Base-by-base conservation (phyloP, 2,113 vertebrate genomes). In the Planiliza haematocheilus region DNA sequence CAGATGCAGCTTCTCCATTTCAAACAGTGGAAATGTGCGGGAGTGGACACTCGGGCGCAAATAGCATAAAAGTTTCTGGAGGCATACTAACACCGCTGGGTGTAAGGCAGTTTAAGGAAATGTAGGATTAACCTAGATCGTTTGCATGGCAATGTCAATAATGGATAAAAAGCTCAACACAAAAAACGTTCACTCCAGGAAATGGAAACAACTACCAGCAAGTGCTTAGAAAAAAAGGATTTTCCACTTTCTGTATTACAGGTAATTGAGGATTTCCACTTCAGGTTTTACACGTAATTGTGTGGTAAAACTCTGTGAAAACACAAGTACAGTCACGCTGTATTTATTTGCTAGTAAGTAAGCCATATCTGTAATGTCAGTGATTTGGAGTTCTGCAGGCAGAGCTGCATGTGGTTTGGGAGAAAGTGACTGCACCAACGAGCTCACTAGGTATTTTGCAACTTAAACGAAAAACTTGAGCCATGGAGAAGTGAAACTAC, bases 401-500 rank as follows among this genome's bases (percentile, higher is more conserved):
- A 42, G 30, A 75, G 50, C 16, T 61, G 49, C 50, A 37, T 88
- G 90, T 42, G 79, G 84, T 90, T 85, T 80, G 12, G 61, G 79
- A 82, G 89, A 75, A 79, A 88, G 79, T 87, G 81, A 90, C 74
- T 70, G 66, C 65, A 81, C 70, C 77, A 83, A 84, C 70, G 24
- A 77, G 62, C 79, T 88, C 72, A 48, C 65, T 84, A 57, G 42
- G 74, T 86, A 85, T 94, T 91, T 92, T 89, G 92, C 88, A 94
- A 93, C 81, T 90, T 56, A 88, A 93, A 91, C 89, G 88, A 91
- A 86, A 91, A 86, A 78, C 72, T 52, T 43, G 52, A 82, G 70
- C 46, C 81, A 72, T 45, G 81, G 85, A 93, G 93, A 94, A 94
- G 88, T 92, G 93, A 94, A 94, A 94, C 91, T 81, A 61, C 79